Evolutionary conservation across 2,888 invertebrate genomes (phyloP), one percentile per base, ranked within the genome.

Genomic region (Dione juno): DNA sequence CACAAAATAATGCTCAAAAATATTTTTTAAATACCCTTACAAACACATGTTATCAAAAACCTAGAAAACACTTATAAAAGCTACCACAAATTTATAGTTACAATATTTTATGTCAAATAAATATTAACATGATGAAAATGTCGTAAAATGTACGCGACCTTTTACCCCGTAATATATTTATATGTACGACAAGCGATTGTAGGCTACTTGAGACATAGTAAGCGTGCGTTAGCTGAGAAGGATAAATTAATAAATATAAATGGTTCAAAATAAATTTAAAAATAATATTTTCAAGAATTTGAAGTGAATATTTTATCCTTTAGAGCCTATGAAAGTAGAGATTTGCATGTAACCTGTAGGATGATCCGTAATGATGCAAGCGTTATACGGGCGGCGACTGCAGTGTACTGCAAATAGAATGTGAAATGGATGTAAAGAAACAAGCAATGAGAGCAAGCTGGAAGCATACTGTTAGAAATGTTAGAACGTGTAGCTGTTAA

Each of bases 321-420:
- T 35, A n/a, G 14, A 59, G 65, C 41, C 19, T 14, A 65, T 64
- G 37, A 45, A 58, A 53, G 28, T 45, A 61, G n/a, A 48, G 53
- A 54, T 65, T 73, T 50, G 57, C 41, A 66, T 50, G 65, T 67
- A 87, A 88, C 86, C 87, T 88, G 84, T 80, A 68, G 78, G 77
- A 80, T 82, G 81, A 75, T 88, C 87, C 83, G 76, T 83, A 78
- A 86, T 78, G 85, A 84, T 76, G 87, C 86, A 88, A 82, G 81
- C 78, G 80, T 84, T 86, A 83, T 81, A 78, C 81, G 82, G 81
- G 83, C 78, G 77, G 82, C 78, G 84, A 81, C 86, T 84, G 87
- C 87, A 87, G 65, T 83, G 82, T 73, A 79, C 87, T 87, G 87
- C 84, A 87, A 88, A 77, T 81, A 85, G 79, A 88, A 85, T 40